Base-by-base conservation (phyloP, 2,888 invertebrate genomes). In the Nomada goodeniana region DNA sequence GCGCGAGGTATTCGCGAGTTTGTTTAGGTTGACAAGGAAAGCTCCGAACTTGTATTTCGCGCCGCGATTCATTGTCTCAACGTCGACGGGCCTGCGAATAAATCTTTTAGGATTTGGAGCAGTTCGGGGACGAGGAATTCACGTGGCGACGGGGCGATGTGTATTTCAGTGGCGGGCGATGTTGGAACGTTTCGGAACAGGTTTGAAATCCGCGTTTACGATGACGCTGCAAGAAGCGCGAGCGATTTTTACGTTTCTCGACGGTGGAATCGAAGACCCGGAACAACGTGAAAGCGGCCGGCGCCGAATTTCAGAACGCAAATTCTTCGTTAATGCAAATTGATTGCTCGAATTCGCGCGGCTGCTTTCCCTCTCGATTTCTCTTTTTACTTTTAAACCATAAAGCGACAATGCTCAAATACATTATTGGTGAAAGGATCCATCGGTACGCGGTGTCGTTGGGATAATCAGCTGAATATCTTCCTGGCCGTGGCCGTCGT, bases 301-400 rank as follows among this genome's bases (percentile, higher is more conserved):
- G 18, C 55, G 23, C 42, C 36, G 42, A 78, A 71, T 80, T 72
- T 80, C 78, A 26, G 57, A 23, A 78, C 53, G 55, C 53, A 23
- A 64, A 70, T 64, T 55, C 68, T 64, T 57, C 59, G 60, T 82
- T 71, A 72, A 86, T 76, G 73, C 79, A 74, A 86, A 83, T 85
- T 72, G 65, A 67, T 79, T 72, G 77, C 71, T 70, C 72, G 71
- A 64, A 53, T 69, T 68, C 65, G 47, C 80, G 69, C 73, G 47
- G 68, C 75, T 69, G 79, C 88, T 88, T 88, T 88, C 88, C 85
- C 88, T 86, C 72, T 86, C 83, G 88, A 88, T 88, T 88, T 88
- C 83, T 88, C 85, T 85, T 84, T 82, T 86, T 88, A 75, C 67
- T 77, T 84, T 86, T 83, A 64, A 76, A 77, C 67, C 72, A 68